phyloP scores from a whole-genome alignment of 2,113 vertebrate genomes.

The Chelonoidis abingdonii region DNA sequence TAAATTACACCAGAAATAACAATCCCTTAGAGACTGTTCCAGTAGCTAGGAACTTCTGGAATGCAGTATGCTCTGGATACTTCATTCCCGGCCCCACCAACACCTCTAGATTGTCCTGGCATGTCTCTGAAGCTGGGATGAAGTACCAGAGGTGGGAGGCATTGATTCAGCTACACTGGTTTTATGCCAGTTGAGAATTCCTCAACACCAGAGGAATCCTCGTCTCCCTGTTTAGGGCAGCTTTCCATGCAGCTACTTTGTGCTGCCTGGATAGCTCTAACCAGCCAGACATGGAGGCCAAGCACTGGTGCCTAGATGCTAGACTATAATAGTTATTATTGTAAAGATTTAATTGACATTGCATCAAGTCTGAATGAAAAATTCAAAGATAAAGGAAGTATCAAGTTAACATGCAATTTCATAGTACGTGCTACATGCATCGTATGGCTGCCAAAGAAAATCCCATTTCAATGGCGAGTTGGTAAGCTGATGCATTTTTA shows the following conservation, averaged over 20 bases:
- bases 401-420: conserved; percentile 31
- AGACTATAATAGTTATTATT: conserved; percentile 2
- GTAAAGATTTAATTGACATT: conserved; percentile 38
- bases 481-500: conserved; percentile 77
- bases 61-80: background rate
- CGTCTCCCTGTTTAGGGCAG: background rate
- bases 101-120: background rate
- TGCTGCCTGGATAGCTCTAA: background rate
- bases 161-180: background rate
- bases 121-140: rapidly evolving
- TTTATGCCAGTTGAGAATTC: background rate
- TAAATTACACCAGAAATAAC: background rate
- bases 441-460: conserved; percentile 66
- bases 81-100: background rate
- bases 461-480: conserved; percentile 63
- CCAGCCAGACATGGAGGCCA: background rate
- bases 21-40: background rate
- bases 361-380: conserved; percentile 46
- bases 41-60: background rate
- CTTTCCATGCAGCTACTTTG: background rate
- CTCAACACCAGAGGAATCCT: background rate
- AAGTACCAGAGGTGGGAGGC: background rate
- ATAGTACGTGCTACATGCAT: background rate
- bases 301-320: background rate
- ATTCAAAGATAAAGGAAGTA: conserved; percentile 27